These are phyloP conservation scores for Petroica traversi DNA, from an alignment of 2,113 vertebrate genomes.

Conservation along the genomic window DNA sequence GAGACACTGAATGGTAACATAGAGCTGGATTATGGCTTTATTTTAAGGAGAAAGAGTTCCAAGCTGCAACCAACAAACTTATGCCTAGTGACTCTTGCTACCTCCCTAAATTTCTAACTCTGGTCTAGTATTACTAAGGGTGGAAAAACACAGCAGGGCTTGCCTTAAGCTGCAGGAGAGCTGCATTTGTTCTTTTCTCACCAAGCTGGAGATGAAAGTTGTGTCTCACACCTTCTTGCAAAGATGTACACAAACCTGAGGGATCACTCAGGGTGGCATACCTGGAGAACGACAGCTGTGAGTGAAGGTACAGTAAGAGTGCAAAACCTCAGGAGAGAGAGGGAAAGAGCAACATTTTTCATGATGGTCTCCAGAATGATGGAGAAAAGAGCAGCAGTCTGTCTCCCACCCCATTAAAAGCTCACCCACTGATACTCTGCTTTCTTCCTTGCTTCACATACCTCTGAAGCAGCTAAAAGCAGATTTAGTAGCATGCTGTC, in stretches of 20 bases:
- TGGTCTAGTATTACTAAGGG: background rate
- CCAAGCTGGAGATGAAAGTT: background rate
- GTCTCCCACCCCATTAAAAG: conserved; percentile 72
- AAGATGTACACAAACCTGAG: background rate
- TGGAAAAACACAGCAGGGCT: background rate
- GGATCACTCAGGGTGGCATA: background rate
- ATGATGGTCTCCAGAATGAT: conserved; percentile 64
- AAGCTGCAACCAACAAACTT: background rate
- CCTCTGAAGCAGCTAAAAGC: conserved; percentile 64
- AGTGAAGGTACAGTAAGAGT: background rate
- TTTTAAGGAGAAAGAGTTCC: background rate
- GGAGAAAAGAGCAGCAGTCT: conserved; percentile 71
- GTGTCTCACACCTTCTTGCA: background rate
- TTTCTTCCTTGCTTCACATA: conserved; percentile 68
- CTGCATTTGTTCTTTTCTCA: background rate
- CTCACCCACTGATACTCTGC: conserved; percentile 70
- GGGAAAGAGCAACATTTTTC: conserved; percentile 59
- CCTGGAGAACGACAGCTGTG: background rate
- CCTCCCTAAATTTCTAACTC: background rate
- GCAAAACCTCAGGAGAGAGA: conserved; percentile 5
- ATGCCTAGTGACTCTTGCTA: background rate
- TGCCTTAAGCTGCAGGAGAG: background rate
- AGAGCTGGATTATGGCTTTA: background rate
- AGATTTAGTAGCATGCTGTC: conserved; percentile 57
- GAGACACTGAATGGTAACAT: background rate